Evolutionary conservation across 2,888 invertebrate genomes (phyloP).

Genomic region (Troglohyphantes excavatus): DNA sequence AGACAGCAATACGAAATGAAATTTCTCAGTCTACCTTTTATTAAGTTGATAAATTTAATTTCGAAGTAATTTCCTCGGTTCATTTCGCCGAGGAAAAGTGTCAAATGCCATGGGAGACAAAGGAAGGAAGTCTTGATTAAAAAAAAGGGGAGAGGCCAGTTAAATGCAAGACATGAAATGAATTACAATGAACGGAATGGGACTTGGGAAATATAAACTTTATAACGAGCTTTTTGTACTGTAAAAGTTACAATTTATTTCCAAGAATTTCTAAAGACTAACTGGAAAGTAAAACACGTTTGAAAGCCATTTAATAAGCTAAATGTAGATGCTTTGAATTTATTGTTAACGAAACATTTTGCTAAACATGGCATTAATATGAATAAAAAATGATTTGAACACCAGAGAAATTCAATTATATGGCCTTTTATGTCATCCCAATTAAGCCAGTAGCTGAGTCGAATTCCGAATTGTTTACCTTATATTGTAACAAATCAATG

Average conservation of each 20-base stretch:
- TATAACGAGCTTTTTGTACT: background rate
- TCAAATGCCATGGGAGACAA: background rate
- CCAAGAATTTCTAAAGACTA: background rate
- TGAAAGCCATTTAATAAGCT: background rate
- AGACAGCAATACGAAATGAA: background rate
- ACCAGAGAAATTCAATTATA: too few relatives aligned
- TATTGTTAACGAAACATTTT: too few relatives aligned
- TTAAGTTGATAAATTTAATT: conserved; percentile 45
- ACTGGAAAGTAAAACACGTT: background rate
- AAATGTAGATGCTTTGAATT: too few relatives aligned
- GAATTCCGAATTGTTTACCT: too few relatives aligned
- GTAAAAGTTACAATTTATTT: background rate
- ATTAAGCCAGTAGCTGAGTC: too few relatives aligned
- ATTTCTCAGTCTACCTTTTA: conserved; percentile 7
- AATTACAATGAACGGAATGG: background rate
- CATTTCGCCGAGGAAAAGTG: background rate
- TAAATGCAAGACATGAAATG: background rate
- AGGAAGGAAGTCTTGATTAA: background rate
- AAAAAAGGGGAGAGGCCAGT: background rate
- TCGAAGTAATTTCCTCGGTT: conserved; percentile 4
- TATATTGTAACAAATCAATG: too few relatives aligned
- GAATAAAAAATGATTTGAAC: too few relatives aligned
- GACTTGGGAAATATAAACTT: background rate
- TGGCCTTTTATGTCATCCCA: too few relatives aligned
- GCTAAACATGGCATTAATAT: too few relatives aligned